Percentiles rank a stretch among this genome's conserved stretches.
phyloP scores from a whole-genome alignment of 1,140 invertebrate genomes.

The Berghia stephanieae region DNA sequence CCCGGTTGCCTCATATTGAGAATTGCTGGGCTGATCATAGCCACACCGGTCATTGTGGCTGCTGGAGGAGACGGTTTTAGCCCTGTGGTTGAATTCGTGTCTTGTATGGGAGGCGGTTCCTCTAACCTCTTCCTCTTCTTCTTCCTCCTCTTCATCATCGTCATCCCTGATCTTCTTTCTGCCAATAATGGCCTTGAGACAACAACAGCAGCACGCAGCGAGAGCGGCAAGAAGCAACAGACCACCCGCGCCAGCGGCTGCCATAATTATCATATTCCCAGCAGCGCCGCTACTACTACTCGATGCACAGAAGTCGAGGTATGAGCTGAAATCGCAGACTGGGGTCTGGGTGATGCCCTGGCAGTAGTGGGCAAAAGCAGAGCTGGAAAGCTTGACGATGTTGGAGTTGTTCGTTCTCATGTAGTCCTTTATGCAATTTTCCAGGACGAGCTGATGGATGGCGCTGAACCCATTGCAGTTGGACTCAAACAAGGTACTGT shows the following conservation, averaged over 20 bases:
- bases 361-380: conserved; percentile 2
- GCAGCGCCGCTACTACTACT: neutral
- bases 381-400: neutral
- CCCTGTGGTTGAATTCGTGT: neutral
- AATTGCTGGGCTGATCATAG: neutral
- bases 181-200: neutral
- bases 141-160: neutral
- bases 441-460: neutral
- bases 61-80: neutral
- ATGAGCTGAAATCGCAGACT: neutral
- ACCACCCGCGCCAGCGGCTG: neutral
- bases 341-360: neutral
- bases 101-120: neutral
- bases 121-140: neutral
- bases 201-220: conserved; percentile 8
- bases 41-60: neutral
- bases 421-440: conserved; percentile 5
- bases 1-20: neutral
- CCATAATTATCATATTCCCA: neutral
- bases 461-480: neutral
- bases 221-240: neutral
- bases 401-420: neutral
- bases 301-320: conserved; percentile 12
- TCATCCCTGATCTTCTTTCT: neutral
- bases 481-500: neutral